A percentile compares a stretch with the other conserved stretches of the same genome.
phyloP scores from a whole-genome alignment of 2,797 vertebrate genomes.

The Chaenodraco wilsoni region DNA sequence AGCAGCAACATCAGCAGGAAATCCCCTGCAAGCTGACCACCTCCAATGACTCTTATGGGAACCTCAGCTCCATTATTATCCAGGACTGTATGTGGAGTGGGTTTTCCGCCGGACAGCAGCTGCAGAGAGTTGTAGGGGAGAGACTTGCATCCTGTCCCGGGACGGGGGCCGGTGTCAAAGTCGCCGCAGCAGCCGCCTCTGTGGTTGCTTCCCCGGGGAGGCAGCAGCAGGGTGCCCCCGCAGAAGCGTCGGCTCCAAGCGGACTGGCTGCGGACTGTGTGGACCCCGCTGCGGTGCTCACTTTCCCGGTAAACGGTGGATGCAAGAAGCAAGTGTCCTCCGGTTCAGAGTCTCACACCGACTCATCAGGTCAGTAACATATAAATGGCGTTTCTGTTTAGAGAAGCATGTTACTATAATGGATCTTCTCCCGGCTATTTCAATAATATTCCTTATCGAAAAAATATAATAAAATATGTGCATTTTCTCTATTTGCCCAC shows the following conservation, averaged over 20 bases:
- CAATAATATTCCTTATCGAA: not conserved
- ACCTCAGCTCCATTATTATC: conserved; percentile 91
- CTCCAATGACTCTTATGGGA: conserved; percentile 81
- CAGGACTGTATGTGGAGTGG: conserved; percentile 98
- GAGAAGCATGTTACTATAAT: too few relatives aligned
- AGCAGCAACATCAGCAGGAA: conserved; percentile 74
- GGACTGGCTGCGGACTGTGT: conserved; percentile 83
- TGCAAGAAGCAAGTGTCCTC: conserved; percentile 89
- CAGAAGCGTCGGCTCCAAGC: conserved; percentile 61
- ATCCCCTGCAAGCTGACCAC: conserved; percentile 81
- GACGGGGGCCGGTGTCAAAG: conserved; percentile 52
- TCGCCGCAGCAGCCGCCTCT: conserved; percentile 26
- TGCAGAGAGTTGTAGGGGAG: conserved; percentile 89
- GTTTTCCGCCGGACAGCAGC: conserved; percentile 89
- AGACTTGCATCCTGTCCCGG: conserved; percentile 77
- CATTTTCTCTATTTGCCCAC: not conserved
- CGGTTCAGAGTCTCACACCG: conserved; percentile 90
- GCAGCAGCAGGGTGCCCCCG: conserved; percentile 60
- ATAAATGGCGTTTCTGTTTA: not conserved
- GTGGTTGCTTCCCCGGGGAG: conserved; percentile 57
- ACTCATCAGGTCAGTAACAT: conserved; percentile 90
- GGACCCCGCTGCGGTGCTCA: conserved; percentile 88
- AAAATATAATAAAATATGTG: too few relatives aligned
- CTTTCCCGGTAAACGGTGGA: conserved; percentile 81
- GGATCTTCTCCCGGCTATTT: too few relatives aligned